phyloP scores from a whole-genome alignment of 1,140 invertebrate genomes.

The Hycleus cichorii region DNA sequence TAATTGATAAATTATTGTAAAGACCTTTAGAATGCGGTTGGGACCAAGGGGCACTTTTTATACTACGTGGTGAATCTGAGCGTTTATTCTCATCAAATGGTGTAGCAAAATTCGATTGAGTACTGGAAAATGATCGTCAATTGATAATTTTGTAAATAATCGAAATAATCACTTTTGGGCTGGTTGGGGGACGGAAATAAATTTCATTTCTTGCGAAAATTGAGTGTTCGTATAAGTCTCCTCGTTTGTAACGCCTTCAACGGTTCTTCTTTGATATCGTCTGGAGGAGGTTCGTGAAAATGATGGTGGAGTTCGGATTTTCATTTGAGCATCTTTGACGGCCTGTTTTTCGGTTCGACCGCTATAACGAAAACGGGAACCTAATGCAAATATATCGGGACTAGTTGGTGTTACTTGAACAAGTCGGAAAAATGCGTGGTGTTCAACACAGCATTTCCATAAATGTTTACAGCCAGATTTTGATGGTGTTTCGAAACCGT shows the following conservation, averaged over 20 bases:
- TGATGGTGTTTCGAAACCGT: slow-evolving; percentile 92
- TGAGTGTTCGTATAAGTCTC: slow-evolving; percentile 16
- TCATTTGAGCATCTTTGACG: slow-evolving; percentile 50
- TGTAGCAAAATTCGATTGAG: slow-evolving; percentile 2
- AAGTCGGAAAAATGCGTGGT: slow-evolving; percentile 95
- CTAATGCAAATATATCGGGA: slow-evolving; percentile 63
- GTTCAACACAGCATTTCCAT: slow-evolving; percentile 97
- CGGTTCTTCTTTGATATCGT: slow-evolving; percentile 68
- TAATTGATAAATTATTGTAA: slow-evolving; percentile 56
- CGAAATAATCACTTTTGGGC: slow-evolving; percentile 37
- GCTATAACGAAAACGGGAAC: slow-evolving; percentile 62
- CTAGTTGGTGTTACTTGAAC: slow-evolving; percentile 65
- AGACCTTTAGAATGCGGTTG: slow-evolving; percentile 63
- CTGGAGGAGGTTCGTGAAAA: slow-evolving; percentile 86
- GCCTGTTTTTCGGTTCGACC: slow-evolving; percentile 61
- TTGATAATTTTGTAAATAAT: background rate
- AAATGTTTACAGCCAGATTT: slow-evolving; percentile 94
- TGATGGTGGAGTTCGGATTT: slow-evolving; percentile 62
- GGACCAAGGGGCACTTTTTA: slow-evolving; percentile 75
- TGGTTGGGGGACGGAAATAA: slow-evolving; percentile 53
- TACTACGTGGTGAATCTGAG: slow-evolving; percentile 68
- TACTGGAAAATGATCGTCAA: slow-evolving; percentile 2
- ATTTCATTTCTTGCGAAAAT: slow-evolving; percentile 47
- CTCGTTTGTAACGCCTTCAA: slow-evolving; percentile 46
- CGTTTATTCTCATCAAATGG: slow-evolving; percentile 28